Conservation (phyloP, 2,888 invertebrate species). For the Ichneumoninae sp. region DNA sequence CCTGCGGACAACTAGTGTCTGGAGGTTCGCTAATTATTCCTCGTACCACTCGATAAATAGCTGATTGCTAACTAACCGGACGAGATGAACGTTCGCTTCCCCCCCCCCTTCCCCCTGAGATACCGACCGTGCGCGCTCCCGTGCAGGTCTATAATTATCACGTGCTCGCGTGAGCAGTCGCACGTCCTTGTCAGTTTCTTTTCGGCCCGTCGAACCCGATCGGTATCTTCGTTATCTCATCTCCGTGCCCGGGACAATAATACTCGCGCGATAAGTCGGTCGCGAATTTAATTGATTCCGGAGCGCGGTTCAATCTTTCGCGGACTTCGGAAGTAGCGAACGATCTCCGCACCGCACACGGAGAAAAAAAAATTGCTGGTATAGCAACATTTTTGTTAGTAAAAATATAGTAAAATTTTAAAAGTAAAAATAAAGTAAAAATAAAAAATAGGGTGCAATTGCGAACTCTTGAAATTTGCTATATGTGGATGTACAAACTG, state of each 20-base stretch:
- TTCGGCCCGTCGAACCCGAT: background rate
- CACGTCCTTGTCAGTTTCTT: background rate
- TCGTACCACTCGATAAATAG: slow-evolving; percentile 40
- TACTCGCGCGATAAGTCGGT: background rate
- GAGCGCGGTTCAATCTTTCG: background rate
- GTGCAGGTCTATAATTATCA: slow-evolving; percentile 4
- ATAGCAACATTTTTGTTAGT: too few relatives aligned
- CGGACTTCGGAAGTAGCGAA: background rate
- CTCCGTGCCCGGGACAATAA: background rate
- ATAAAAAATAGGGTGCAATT: too few relatives aligned
- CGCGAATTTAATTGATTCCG: background rate
- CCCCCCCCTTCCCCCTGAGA: background rate
- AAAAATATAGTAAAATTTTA: too few relatives aligned
- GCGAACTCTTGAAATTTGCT: too few relatives aligned
- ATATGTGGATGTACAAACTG: too few relatives aligned
- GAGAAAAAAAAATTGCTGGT: too few relatives aligned
- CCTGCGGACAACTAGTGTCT: background rate
- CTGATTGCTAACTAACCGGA: slow-evolving; percentile 51
- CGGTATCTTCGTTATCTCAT: background rate
- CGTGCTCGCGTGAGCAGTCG: background rate
- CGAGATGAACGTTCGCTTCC: slow-evolving; percentile 5
- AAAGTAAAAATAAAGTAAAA: too few relatives aligned
- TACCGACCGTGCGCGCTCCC: background rate
- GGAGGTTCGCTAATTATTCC: slow-evolving; percentile 44
- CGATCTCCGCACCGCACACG: too few relatives aligned